phyloP scores from a whole-genome alignment of 2,797 vertebrate species.

The Champsocephalus gunnari region DNA sequence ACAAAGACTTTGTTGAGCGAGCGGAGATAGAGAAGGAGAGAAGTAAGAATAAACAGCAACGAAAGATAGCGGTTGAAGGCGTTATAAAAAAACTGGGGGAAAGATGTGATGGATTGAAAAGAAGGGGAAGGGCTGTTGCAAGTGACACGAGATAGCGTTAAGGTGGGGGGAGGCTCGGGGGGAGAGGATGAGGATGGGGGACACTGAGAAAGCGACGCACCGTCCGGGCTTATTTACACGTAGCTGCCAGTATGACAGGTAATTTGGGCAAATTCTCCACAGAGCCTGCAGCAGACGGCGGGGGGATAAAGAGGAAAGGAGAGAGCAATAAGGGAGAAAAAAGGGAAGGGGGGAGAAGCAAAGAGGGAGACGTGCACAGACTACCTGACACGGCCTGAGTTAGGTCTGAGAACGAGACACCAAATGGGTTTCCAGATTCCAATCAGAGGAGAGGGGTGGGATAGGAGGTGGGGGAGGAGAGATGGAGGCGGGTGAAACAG shows the following conservation, averaged over 20 bases:
- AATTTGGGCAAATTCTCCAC: slow-evolving; percentile 88
- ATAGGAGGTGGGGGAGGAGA: slow-evolving; percentile 39
- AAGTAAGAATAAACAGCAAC: slow-evolving; percentile 49
- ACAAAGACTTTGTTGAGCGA: slow-evolving; percentile 60
- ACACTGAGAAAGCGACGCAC: slow-evolving; percentile 73
- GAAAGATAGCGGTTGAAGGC: slow-evolving; percentile 64
- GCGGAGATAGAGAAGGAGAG: slow-evolving; percentile 33
- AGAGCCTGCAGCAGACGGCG: slow-evolving; percentile 81
- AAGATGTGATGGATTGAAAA: slow-evolving; percentile 74
- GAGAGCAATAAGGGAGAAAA: slow-evolving; percentile 69
- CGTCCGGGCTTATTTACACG: slow-evolving; percentile 86
- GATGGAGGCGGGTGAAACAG: slow-evolving; percentile 47
- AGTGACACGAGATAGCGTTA: slow-evolving; percentile 66
- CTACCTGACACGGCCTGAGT: slow-evolving; percentile 76
- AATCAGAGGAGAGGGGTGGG: slow-evolving; percentile 74
- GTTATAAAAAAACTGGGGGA: slow-evolving; percentile 24
- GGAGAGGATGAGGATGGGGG: not conserved
- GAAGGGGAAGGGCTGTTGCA: slow-evolving; percentile 53
- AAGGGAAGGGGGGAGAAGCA: slow-evolving; percentile 37
- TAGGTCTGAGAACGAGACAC: slow-evolving; percentile 73
- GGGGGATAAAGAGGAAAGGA: slow-evolving; percentile 80
- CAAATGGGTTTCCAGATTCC: slow-evolving; percentile 85
- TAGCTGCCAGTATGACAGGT: slow-evolving; percentile 88
- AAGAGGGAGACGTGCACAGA: slow-evolving; percentile 73
- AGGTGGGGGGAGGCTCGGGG: not conserved